Evolutionary conservation across 1,140 invertebrate species (phyloP).

Genomic region (Aphaenogaster ashmeadi): DNA sequence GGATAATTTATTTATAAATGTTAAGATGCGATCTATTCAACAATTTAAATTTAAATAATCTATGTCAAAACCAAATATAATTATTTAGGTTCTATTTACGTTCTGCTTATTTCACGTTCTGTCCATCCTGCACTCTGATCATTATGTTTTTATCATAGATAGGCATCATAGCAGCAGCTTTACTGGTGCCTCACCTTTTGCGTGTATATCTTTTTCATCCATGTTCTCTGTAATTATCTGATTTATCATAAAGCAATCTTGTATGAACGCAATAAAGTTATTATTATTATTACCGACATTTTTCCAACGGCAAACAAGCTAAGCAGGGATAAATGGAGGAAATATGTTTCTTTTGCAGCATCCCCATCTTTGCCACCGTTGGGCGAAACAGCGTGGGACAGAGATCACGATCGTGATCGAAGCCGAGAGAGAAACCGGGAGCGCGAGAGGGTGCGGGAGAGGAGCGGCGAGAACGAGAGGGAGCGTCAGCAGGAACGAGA

Average conservation of each 20-base stretch:
- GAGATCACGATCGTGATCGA: slow-evolving; percentile 70
- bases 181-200: neutral
- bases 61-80: neutral
- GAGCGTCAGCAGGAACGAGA: slow-evolving; percentile 78
- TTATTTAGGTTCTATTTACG: neutral
- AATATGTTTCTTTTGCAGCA: slow-evolving; percentile 70
- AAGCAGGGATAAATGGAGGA: slow-evolving; percentile 6
- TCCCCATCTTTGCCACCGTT: slow-evolving; percentile 72
- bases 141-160: neutral
- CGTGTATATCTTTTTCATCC: slow-evolving; percentile 6
- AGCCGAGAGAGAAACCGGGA: slow-evolving; percentile 71
- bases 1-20: slow-evolving; percentile 12
- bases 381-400: slow-evolving; percentile 74
- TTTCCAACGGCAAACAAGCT: neutral
- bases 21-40: neutral
- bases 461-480: slow-evolving; percentile 77
- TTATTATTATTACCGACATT: neutral
- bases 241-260: slow-evolving; percentile 26
- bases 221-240: neutral
- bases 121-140: neutral
- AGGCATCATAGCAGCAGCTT: neutral
- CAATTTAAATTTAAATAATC: neutral
- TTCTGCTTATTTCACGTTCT: neutral
- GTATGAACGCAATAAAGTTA: neutral
- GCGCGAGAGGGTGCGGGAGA: slow-evolving; percentile 78